Evolutionary conservation across 2,113 vertebrate genomes (phyloP).

Genomic region (Sturnira hondurensis): DNA sequence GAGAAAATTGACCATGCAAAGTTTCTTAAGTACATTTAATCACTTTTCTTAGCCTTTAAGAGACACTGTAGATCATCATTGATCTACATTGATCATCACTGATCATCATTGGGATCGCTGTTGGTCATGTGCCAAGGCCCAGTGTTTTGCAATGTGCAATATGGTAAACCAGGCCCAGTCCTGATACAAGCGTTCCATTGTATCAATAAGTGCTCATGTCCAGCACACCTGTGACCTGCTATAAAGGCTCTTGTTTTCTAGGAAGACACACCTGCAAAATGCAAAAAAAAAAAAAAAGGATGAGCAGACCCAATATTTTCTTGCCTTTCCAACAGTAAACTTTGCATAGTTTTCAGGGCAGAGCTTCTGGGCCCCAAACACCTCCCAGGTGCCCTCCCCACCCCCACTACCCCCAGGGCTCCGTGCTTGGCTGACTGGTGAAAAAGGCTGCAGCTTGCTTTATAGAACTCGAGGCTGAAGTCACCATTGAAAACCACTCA

Average conservation of each 20-base stretch:
- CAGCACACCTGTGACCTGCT: not conserved
- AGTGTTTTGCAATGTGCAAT: not conserved
- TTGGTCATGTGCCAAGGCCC: not conserved
- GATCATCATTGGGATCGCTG: not conserved
- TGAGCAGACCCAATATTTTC: not conserved
- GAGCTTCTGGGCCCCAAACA: not conserved
- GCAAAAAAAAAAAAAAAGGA: not conserved
- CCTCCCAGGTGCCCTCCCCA: not conserved
- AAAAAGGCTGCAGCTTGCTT: slow-evolving; percentile 53
- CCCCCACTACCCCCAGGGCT: not conserved
- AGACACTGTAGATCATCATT: not conserved
- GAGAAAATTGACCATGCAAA: not conserved
- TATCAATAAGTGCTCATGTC: rapidly evolving
- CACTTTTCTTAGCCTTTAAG: not conserved
- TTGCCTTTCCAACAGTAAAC: not conserved
- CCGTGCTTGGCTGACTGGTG: slow-evolving; percentile 37
- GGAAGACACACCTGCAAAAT: not conserved
- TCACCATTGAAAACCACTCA: slow-evolving; percentile 61
- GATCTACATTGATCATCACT: too few relatives aligned
- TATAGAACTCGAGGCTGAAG: not conserved
- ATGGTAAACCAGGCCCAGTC: not conserved
- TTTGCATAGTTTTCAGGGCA: not conserved
- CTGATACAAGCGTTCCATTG: not conserved
- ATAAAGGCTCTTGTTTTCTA: not conserved
- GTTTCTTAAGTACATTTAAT: not conserved